Base-by-base conservation (phyloP, 2,113 vertebrate genomes). In the Oenanthe melanoleuca region DNA sequence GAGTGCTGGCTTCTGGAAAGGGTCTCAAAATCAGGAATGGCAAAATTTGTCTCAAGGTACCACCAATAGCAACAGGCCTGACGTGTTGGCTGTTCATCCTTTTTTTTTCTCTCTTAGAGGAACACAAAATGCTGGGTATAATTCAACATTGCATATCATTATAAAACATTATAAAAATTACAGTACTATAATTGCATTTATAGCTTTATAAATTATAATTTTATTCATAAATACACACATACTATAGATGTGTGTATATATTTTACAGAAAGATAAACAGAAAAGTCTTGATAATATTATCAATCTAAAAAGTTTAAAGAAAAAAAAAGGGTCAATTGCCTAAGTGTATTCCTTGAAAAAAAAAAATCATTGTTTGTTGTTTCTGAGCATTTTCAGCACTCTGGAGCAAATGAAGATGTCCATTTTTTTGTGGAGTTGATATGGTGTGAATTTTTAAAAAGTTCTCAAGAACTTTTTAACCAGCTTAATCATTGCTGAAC, bases 251-350 rank as follows among this genome's bases (percentile, higher is more conserved):
- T 33, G 8, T 38, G 12, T 24, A 3, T 31, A 3, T 59, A 67
- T 65, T 65, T 85, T 61, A 26, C 33, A 66, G 42, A 88, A 85
- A 44, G 18, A 81, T 14, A 57, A 85, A 33, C 12, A 71, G 47
- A 66, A 94, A 79, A 89, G 50, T 56, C 13, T 56, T 67, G 40
- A 13, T 85, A 67, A 60, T 50, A 38, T 34, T 86, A 42, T 29
- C 21, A 38, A 31, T 5, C 16, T 63, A 7, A 24, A 74, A 70
- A 44, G 2, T 49, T 73, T 31, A 52, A n/a, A 64, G 20, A 8
- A 5, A 15, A 53, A 60, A 11, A 66, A 28, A 0, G 4, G 21
- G 1, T 11, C 61, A 20, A 50, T 64, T 78, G 2, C 3, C 5
- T 63, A 64, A 24, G 5, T 33, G 14, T n/a, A 49, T 45, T 42